A percentile compares a stretch with the other conserved stretches of the same genome.
These are phyloP conservation scores for Hyperoodon ampullatus DNA, from an alignment of 2,113 vertebrate genomes.

Conservation along the genomic window DNA sequence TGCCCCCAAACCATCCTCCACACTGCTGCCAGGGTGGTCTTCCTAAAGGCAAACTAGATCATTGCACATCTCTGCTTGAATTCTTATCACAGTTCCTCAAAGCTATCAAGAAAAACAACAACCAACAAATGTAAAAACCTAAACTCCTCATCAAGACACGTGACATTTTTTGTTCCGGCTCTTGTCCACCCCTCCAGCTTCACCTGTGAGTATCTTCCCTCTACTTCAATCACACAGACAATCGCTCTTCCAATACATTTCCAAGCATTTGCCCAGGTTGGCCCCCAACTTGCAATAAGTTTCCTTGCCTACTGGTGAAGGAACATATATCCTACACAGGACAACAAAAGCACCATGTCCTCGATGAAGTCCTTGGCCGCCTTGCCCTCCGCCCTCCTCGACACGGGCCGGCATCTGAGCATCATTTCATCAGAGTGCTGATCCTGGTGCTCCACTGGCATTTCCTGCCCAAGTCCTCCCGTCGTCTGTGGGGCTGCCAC, in stretches of 20 bases:
- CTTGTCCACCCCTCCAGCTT: background rate
- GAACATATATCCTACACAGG: background rate
- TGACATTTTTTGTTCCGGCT: background rate
- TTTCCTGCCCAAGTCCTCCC: background rate
- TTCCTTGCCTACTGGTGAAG: background rate
- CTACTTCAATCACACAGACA: background rate
- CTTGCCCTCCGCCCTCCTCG: no score
- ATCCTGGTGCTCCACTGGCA: background rate
- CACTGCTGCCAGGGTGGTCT: background rate
- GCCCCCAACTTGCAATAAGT: background rate
- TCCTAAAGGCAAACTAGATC: background rate
- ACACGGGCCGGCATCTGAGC: no score
- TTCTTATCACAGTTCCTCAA: background rate
- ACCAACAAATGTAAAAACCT: background rate
- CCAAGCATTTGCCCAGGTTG: background rate
- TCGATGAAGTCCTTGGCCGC: accelerated
- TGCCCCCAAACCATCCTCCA: background rate
- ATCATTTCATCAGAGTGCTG: background rate
- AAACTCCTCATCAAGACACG: background rate
- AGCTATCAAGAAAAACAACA: background rate
- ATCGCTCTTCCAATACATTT: background rate
- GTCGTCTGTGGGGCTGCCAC: background rate
- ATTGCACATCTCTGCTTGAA: background rate
- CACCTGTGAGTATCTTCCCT: background rate
- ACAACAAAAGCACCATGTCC: background rate